A percentile compares a stretch with the other conserved stretches of the same genome.
phyloP scores from a whole-genome alignment of 1,140 invertebrate genomes.

The Polypedilum pembai region DNA sequence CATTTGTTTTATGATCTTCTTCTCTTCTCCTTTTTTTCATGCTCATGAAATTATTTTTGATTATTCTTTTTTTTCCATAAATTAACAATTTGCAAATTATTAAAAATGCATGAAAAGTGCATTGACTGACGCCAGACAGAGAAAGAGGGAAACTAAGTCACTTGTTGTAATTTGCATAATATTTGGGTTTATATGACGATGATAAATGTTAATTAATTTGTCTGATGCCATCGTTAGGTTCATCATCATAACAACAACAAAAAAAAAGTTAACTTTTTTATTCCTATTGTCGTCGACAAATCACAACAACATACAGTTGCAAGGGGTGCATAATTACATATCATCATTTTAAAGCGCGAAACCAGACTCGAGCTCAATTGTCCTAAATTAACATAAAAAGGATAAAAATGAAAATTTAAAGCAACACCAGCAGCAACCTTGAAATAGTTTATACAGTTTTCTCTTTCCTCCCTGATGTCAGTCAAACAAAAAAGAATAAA shows the following conservation, averaged over 20 bases:
- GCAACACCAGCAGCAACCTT: too few species aligned
- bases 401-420: neutral
- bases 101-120: constrained; percentile 7
- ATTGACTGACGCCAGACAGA: neutral
- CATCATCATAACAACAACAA: neutral
- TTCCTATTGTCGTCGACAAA: constrained; percentile 14
- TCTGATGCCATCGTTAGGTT: constrained; percentile 14
- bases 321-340: constrained; percentile 26
- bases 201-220: constrained; percentile 25
- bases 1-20: neutral
- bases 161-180: constrained; percentile 22
- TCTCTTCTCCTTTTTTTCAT: neutral
- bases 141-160: too few species aligned
- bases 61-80: neutral
- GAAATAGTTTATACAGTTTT: too few species aligned
- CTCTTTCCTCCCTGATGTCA: too few species aligned
- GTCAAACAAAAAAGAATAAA: too few species aligned
- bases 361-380: neutral
- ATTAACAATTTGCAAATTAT: neutral
- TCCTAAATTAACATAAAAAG: constrained; percentile 5
- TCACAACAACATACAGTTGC: neutral
- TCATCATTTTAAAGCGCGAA: constrained; percentile 23
- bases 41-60: neutral
- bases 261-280: constrained; percentile 2
- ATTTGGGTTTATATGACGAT: constrained; percentile 22